phyloP scores from a whole-genome alignment of 2,888 invertebrate species.

The Eristalis tenax region DNA sequence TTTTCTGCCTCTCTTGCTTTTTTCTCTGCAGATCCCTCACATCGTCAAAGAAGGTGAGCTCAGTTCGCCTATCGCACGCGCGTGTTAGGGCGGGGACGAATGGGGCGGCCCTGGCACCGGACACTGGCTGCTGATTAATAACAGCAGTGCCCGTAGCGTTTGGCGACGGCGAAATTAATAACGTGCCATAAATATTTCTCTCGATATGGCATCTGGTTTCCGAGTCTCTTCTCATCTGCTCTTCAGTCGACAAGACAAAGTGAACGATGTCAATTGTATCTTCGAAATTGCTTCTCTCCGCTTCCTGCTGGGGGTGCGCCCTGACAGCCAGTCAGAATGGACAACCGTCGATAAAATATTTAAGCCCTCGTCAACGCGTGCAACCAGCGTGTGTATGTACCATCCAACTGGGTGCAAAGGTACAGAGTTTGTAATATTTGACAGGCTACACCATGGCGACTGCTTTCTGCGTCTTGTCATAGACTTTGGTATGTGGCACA shows the following conservation, averaged over 20 bases:
- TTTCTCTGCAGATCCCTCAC: background rate
- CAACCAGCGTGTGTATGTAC: too few relatives aligned
- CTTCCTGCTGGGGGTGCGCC: background rate
- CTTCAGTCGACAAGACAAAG: constrained; percentile 41
- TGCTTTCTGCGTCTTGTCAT: background rate
- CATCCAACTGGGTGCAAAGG: background rate
- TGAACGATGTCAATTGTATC: constrained; percentile 46
- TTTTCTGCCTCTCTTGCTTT: background rate
- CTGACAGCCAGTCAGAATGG: constrained; percentile 32
- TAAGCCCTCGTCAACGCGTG: constrained; percentile 60
- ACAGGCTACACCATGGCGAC: constrained; percentile 26
- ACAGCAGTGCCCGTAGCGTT: background rate
- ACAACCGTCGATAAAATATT: constrained; percentile 67
- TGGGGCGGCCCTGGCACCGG: constrained; percentile 7
- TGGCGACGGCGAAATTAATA: constrained; percentile 48
- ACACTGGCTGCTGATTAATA: constrained; percentile 39
- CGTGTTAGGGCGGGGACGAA: background rate
- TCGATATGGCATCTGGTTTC: constrained; percentile 62
- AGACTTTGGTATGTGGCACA: background rate
- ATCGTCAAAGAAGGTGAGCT: background rate
- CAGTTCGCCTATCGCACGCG: background rate
- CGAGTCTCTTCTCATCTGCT: constrained; percentile 2
- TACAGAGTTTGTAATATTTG: constrained; percentile 39
- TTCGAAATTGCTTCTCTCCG: background rate
- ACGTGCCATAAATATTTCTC: constrained; percentile 52